Conservation (phyloP, 1,140 invertebrate species). For the Rhagoletis pomonella region DNA sequence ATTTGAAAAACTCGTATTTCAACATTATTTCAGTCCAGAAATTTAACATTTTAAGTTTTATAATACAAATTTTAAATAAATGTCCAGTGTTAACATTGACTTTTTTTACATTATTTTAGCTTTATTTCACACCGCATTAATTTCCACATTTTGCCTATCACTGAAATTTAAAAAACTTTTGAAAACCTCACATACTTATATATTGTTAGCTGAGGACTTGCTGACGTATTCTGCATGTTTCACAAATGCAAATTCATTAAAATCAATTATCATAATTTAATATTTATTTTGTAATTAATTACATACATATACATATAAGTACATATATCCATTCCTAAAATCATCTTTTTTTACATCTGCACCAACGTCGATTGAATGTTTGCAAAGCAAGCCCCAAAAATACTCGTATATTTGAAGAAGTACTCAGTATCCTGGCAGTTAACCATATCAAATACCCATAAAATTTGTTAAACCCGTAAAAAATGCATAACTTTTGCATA, state of each 20-base stretch:
- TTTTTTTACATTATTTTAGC: no score
- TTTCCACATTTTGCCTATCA: background rate
- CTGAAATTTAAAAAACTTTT: slow-evolving; percentile 10
- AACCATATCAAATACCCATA: background rate
- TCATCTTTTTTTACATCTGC: background rate
- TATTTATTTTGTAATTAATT: slow-evolving; percentile 9
- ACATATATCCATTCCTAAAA: background rate
- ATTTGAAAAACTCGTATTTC: no score
- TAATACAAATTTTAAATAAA: no score
- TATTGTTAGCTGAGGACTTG: slow-evolving; percentile 61
- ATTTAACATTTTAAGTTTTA: no score
- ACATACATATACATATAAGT: no score
- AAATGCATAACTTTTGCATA: no score
- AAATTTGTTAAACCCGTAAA: no score
- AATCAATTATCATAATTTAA: background rate
- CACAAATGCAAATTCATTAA: background rate
- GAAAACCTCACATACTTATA: background rate
- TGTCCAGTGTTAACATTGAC: no score
- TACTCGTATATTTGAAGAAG: slow-evolving; percentile 29
- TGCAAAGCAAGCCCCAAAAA: slow-evolving; percentile 10
- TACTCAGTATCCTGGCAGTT: slow-evolving; percentile 6
- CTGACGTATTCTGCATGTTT: slow-evolving; percentile 48
- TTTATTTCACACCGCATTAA: background rate
- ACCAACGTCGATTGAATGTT: slow-evolving; percentile 37
- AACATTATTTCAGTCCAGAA: no score